phyloP scores from a whole-genome alignment of 2,888 invertebrate genomes.

The Neoaliturus tenellus region DNA sequence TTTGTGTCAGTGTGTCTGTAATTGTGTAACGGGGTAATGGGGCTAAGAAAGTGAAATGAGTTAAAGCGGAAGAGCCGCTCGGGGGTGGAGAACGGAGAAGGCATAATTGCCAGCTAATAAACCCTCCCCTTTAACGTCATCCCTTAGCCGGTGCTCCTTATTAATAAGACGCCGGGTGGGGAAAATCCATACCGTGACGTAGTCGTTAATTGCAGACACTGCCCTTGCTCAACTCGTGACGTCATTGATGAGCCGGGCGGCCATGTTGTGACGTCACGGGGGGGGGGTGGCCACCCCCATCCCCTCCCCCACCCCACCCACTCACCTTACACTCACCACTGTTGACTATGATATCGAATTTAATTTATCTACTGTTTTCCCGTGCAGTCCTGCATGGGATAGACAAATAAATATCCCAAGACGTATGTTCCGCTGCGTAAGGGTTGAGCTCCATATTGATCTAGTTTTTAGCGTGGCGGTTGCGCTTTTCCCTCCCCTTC shows the following conservation, averaged over 20 bases:
- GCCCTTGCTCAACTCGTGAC: conserved; percentile 60
- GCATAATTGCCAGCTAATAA: conserved; percentile 54
- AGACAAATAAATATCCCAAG: conserved; percentile 21
- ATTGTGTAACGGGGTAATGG: conserved; percentile 51
- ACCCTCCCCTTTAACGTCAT: conserved; percentile 46
- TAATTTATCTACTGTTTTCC: conserved; percentile 11
- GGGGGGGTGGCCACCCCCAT: conserved; percentile 19
- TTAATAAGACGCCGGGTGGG: conserved; percentile 46
- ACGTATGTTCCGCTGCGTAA: background rate
- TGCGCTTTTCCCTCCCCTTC: conserved; percentile 22
- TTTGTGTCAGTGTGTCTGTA: conserved; percentile 47
- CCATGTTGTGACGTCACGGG: conserved; percentile 57
- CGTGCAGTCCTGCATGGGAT: background rate
- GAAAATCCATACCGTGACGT: conserved; percentile 60
- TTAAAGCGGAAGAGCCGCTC: conserved; percentile 26
- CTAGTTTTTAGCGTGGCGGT: conserved; percentile 18
- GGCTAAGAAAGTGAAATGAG: conserved; percentile 53
- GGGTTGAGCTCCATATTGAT: conserved; percentile 15
- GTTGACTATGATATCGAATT: conserved; percentile 34
- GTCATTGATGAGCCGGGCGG: conserved; percentile 25
- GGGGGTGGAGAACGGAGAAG: background rate
- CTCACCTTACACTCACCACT: background rate
- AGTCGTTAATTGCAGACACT: conserved; percentile 58
- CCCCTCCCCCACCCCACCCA: background rate
- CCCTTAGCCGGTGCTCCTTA: conserved; percentile 53